Evolutionary conservation across 2,113 vertebrate species (phyloP), one percentile per base, ranked within the genome.

Genomic region (Felis chaus): DNA sequence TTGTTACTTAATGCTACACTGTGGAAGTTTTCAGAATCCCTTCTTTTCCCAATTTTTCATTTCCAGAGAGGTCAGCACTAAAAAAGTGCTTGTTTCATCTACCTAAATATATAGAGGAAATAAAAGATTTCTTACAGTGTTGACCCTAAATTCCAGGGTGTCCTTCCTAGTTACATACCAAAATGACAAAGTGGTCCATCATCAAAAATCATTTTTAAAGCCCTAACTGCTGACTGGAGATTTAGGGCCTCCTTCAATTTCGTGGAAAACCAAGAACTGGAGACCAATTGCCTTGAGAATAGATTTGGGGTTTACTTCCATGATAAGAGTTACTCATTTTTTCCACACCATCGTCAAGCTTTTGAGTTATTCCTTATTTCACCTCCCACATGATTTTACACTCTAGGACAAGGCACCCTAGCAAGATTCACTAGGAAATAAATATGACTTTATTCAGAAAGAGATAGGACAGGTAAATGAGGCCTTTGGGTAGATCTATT

Each of bases 301-400:
- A 84, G 45, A 50, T 85, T 80, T 94, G 45, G 29, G 66, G 90
- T 53, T 96, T 68, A 91, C 53, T 27, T 27, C 55, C 31, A 63
- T 31, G 10, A 65, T 94, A 69, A 86, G 5, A 87, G 21, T 73
- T 12, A 41, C 65, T 83, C 27, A 91, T 45, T 87, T 93, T 93
- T 73, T 91, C 39, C 93, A 73, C 23, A 82, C 14, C 3, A 23
- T 68, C 21, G 12, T 85, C 45, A 93, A 63, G 5, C 61, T 74
- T 96, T 84, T 82, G 13, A 89, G 57, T 96, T 80, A 63, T 45
- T 80, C 25, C 21, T 94, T 89, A 14, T 45, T 84, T 94, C 71
- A 23, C 14, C 5, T 16, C 29, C 11, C 68, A 65, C 63, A 50
- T 33, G 36, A 81, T 33, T 96, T 78, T 79, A 80, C 5, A 79